Evolutionary conservation across 2,113 vertebrate genomes (phyloP).

Genomic region (Sinosuthora webbiana): DNA sequence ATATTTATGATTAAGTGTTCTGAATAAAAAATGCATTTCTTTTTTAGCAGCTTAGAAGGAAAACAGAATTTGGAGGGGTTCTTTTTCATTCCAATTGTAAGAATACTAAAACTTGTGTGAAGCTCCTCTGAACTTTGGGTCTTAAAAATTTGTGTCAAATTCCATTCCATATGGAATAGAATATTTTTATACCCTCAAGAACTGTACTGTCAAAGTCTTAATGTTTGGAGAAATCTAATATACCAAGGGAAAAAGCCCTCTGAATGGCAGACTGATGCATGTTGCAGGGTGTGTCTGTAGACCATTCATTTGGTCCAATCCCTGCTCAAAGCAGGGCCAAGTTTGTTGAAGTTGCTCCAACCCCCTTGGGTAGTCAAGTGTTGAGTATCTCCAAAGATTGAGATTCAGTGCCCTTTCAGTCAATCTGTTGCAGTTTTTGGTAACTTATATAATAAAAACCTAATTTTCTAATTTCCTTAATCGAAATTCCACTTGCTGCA

Average conservation of each 20-base stretch:
- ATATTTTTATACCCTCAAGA: neutral
- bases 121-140: neutral
- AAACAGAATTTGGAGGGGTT: neutral
- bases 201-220: neutral
- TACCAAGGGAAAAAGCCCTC: neutral
- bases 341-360: neutral
- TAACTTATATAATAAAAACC: neutral
- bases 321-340: neutral
- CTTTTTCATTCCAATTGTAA: neutral
- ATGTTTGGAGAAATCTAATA: neutral
- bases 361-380: neutral
- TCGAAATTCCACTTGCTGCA: neutral
- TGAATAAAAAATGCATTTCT: neutral
- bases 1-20: neutral
- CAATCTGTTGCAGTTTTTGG: neutral
- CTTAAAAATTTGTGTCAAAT: neutral
- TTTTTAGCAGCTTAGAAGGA: neutral
- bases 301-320: neutral
- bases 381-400: neutral
- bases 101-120: neutral
- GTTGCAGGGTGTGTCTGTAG: neutral
- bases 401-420: neutral
- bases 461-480: neutral
- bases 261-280: neutral
- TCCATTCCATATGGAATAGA: neutral